A percentile compares a stretch with the other conserved stretches of the same genome.
Conservation (phyloP, 2,797 vertebrate genomes). For the Nothura maculosa region DNA sequence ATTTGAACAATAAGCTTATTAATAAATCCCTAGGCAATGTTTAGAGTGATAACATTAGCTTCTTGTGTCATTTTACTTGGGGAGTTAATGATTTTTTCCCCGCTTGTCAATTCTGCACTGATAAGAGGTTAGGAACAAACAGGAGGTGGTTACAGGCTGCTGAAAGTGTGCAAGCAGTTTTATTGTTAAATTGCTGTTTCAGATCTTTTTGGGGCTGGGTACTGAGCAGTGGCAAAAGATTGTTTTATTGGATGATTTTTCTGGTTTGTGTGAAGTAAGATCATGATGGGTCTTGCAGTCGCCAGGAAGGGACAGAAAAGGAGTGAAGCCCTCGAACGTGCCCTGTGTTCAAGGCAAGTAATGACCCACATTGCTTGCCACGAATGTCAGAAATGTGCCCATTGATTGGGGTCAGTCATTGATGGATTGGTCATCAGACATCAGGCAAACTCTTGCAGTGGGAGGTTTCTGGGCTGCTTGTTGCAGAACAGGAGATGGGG, state of each 20-base stretch:
- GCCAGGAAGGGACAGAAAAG: not conserved
- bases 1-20: conserved; percentile 61
- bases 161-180: not conserved
- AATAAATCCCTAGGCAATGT: conserved; percentile 50
- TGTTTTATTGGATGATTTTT: not conserved
- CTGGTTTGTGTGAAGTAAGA: not conserved
- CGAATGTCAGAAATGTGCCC: rapidly evolving
- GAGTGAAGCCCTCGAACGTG: not conserved
- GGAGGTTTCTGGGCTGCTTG: not conserved
- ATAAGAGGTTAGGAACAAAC: conserved; percentile 21
- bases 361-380: not conserved
- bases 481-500: not conserved
- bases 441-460: not conserved
- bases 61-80: conserved; percentile 5
- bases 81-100: not conserved
- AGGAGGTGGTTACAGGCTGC: not conserved
- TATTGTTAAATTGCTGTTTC: not conserved
- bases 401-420: too few relatives aligned
- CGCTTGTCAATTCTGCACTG: not conserved
- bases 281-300: not conserved
- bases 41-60: conserved; percentile 20
- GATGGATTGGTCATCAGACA: not conserved
- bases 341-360: not conserved
- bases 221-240: not conserved
- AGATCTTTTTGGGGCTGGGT: not conserved